Evolutionary conservation across 2,797 vertebrate species (phyloP), one percentile per base, ranked within the genome.

Genomic region (Hippopotamyrus pictus): DNA sequence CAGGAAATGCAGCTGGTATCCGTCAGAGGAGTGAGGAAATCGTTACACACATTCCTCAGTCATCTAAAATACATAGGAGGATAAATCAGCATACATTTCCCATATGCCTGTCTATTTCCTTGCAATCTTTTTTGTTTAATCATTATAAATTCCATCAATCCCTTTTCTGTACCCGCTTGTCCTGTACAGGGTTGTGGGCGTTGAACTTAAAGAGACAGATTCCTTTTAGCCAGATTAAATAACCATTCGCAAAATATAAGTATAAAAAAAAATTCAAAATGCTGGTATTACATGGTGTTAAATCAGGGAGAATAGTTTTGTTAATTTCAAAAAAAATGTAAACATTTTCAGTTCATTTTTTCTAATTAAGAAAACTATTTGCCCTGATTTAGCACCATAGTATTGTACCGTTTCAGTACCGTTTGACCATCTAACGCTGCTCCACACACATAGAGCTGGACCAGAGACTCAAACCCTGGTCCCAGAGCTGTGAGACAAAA

Each of bases 11-110:
- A 84, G 79, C 79, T 84, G 79, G 44, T 11, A 46, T 48, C 8
- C 22, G 44, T 84, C 46, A 46, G n/a, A 25, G 33, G 41, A 46
- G 44, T 50, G 44, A 22, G 46, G 41, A 25, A 44, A 44, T 50
- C 44, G 22, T 84, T 5, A 84, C 8, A 3, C 5, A 22, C n/a
- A 83, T 48, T 46, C 41, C 79, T 83, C 19, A 83, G 48, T 46
- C 19, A 84, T 84, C 79, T 84, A n/a, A 83, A 44, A 84, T 84
- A 84, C 3, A 84, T 14, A 84, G 79, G 44, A 46, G 79, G 79
- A 50, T 48, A 83, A 83, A 83, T 19, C 29, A 76, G 37, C 17
- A 14, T 69, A 69, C 22, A 29, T 33, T 33, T 33, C 62, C 1
- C 25, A 69, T 29, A 69, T 33, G 25, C 25, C 25, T 65, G 62